phyloP scores from a whole-genome alignment of 2,888 invertebrate genomes.

The Latheticus oryzae region DNA sequence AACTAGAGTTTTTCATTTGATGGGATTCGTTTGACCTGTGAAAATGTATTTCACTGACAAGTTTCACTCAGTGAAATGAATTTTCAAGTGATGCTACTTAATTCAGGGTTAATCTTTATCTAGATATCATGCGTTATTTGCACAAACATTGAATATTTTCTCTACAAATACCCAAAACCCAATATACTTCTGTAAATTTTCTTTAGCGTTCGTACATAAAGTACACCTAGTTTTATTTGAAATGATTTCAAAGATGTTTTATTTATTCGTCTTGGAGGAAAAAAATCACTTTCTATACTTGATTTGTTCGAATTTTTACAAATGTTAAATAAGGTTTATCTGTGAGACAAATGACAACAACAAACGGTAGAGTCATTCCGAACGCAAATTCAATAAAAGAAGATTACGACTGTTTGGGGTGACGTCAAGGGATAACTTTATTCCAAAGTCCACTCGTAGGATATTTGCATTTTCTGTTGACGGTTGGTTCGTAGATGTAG shows the following conservation, averaged over 20 bases:
- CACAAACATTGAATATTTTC: conserved; percentile 17
- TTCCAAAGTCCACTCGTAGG: conserved; percentile 16
- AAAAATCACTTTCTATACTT: conserved; percentile 18
- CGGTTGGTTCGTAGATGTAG: no score
- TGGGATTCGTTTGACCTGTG: no score
- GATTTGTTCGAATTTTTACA: conserved; percentile 5
- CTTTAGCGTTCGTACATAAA: no score
- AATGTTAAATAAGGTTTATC: conserved; percentile 27
- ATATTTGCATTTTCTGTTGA: conserved; percentile 31
- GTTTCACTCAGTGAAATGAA: neutral
- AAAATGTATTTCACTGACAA: conserved; percentile 5
- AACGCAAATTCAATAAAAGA: conserved; percentile 34
- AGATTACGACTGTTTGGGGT: conserved; percentile 22
- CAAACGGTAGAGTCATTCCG: conserved; percentile 24
- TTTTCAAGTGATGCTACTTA: no score
- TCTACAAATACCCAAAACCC: conserved; percentile 11
- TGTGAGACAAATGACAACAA: conserved; percentile 31
- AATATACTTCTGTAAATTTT: conserved; percentile 18
- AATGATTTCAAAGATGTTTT: no score
- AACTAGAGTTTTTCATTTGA: conserved; percentile 8
- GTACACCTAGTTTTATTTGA: no score
- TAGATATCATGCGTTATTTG: no score
- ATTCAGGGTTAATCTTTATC: no score
- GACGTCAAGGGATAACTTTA: conserved; percentile 16
- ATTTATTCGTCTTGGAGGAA: neutral